Evolutionary conservation across 1,140 invertebrate genomes (phyloP).

Genomic region (Orchesella cincta): DNA sequence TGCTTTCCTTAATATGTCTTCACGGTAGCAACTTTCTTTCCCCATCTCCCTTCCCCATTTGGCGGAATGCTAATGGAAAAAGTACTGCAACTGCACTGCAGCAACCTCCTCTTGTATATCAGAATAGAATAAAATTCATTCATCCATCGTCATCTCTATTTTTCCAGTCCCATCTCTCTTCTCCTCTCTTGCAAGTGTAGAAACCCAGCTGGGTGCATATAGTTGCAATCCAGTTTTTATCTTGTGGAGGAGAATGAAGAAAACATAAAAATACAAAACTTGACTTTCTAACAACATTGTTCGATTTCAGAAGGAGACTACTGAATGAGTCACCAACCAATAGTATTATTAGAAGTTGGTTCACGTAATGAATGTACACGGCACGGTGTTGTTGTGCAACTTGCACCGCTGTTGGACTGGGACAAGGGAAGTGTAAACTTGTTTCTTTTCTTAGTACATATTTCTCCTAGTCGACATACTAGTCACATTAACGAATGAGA

Average conservation of each 20-base stretch:
- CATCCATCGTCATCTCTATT: neutral
- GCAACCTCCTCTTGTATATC: too few relatives aligned
- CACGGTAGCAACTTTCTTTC: neutral
- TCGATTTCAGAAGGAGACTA: neutral
- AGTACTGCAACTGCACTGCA: slow-evolving; percentile 2
- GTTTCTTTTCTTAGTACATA: neutral
- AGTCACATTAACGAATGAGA: slow-evolving; percentile 13
- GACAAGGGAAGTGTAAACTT: neutral
- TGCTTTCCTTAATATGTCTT: neutral
- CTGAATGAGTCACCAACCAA: slow-evolving; percentile 19
- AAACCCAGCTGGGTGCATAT: neutral
- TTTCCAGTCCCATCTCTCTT: neutral
- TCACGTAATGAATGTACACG: too few relatives aligned
- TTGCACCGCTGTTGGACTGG: too few relatives aligned
- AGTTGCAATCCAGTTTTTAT: neutral
- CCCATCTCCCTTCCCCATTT: neutral
- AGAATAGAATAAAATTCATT: neutral
- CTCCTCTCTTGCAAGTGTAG: neutral
- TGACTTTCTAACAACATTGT: slow-evolving; percentile 1
- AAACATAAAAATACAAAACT: neutral
- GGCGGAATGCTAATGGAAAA: slow-evolving; percentile 1
- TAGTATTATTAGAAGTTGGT: neutral
- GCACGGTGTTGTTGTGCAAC: too few relatives aligned
- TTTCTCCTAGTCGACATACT: neutral
- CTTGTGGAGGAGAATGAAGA: too few relatives aligned